These are phyloP conservation scores for Drosophila mojavensis DNA, from an alignment of 1,140 invertebrate genomes.

Conservation along the genomic window DNA sequence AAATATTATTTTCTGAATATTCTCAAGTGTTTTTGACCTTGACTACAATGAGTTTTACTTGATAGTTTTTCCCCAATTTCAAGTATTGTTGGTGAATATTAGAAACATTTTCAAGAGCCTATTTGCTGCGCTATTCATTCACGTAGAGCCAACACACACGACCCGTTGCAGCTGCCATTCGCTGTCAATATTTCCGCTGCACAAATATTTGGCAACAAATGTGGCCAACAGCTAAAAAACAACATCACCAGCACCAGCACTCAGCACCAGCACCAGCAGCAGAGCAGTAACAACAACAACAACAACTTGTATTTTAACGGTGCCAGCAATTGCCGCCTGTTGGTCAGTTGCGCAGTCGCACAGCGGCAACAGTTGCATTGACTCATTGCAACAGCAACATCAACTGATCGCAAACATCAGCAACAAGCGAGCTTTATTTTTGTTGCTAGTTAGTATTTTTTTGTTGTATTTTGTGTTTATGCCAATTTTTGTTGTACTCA, in stretches of 20 bases:
- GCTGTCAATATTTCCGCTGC: conserved; percentile 40
- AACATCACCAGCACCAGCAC: too few relatives aligned
- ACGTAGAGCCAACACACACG: not conserved
- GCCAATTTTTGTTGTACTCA: conserved; percentile 10
- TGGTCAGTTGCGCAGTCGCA: conserved; percentile 35
- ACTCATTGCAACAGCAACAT: conserved; percentile 44
- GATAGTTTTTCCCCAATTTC: not conserved
- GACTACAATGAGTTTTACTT: conserved; percentile 4
- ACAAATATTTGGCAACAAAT: conserved; percentile 42
- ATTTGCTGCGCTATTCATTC: conserved; percentile 1
- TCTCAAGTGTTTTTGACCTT: conserved; percentile 26
- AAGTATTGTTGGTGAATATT: not conserved
- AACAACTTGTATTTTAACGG: conserved; percentile 11
- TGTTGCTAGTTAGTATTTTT: too few relatives aligned
- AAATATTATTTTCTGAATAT: not conserved
- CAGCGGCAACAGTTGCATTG: conserved; percentile 37
- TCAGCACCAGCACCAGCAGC: too few relatives aligned
- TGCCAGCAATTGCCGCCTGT: conserved; percentile 27
- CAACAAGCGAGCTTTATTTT: conserved; percentile 37
- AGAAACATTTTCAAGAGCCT: not conserved
- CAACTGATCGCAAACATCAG: conserved; percentile 32
- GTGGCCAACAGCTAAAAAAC: conserved; percentile 30
- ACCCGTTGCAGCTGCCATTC: conserved; percentile 16
- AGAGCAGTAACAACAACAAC: conserved; percentile 4
- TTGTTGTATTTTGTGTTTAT: conserved; percentile 19